These are phyloP conservation scores for Paramuricea clavata DNA, from an alignment of 92 coral and sea anemone genomes.

Conservation along the genomic window DNA sequence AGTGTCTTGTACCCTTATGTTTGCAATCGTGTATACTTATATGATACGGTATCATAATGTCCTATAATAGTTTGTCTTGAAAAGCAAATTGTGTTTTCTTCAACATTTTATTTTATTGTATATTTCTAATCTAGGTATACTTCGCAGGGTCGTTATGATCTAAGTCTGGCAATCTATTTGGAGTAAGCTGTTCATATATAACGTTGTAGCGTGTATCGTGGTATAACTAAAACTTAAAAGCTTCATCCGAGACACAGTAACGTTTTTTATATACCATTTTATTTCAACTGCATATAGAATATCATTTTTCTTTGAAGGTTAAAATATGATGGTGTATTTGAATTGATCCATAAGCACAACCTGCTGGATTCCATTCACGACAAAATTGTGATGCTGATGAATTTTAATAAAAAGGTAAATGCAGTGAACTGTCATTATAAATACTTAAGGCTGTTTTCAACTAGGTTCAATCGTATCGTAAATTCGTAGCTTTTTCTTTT, in stretches of 20 bases:
- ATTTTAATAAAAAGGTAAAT: constrained; percentile 89
- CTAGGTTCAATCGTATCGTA: too few relatives aligned
- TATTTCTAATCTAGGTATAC: constrained; percentile 75
- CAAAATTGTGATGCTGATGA: constrained; percentile 95
- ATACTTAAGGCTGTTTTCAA: too few relatives aligned
- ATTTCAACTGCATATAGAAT: neutral
- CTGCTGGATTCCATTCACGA: constrained; percentile 92
- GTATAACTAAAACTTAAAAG: too few relatives aligned
- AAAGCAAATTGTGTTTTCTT: neutral
- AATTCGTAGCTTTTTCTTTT: too few relatives aligned
- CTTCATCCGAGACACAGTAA: too few relatives aligned
- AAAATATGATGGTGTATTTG: constrained; percentile 90
- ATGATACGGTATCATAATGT: neutral
- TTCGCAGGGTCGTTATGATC: constrained; percentile 86
- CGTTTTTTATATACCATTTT: too few relatives aligned
- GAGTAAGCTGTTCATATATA: constrained; percentile 85
- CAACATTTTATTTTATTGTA: neutral
- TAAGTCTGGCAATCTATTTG: constrained; percentile 89
- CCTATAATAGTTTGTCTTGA: too few relatives aligned
- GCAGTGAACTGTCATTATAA: too few relatives aligned
- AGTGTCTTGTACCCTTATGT: constrained; percentile 21
- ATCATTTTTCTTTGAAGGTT: constrained; percentile 64
- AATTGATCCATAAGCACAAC: constrained; percentile 92
- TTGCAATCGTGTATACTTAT: neutral
- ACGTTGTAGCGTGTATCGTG: too few relatives aligned